Evolutionary conservation across 2,113 vertebrate genomes (phyloP).

Genomic region (Machaerirhynchus nigripectus): DNA sequence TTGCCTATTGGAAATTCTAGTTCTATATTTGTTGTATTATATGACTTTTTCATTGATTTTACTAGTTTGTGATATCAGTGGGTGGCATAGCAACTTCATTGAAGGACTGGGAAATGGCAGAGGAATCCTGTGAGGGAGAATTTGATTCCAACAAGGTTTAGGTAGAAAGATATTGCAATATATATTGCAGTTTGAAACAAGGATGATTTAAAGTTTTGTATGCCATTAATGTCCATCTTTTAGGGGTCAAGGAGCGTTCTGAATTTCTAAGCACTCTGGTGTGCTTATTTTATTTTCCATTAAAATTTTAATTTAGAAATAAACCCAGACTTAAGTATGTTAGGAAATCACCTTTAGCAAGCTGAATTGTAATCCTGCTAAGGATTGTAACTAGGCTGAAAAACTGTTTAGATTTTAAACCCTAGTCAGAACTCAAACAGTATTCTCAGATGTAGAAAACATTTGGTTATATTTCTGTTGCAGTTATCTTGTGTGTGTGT

Average conservation of each 20-base stretch:
- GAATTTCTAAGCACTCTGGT: constrained; percentile 33
- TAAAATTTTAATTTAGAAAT: constrained; percentile 55
- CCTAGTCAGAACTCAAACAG: neutral
- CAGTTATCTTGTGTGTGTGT: constrained; percentile 32
- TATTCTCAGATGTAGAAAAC: constrained; percentile 47
- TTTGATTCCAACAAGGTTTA: neutral
- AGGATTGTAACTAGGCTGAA: constrained; percentile 33
- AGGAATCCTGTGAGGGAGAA: neutral
- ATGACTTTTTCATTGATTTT: neutral
- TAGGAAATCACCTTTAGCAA: constrained; percentile 41
- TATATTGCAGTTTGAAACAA: neutral
- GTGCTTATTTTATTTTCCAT: constrained; percentile 26
- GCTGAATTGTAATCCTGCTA: constrained; percentile 42
- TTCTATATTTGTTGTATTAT: neutral
- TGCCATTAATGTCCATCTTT: constrained; percentile 30
- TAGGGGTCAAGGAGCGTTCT: constrained; percentile 29
- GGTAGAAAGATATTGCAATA: neutral
- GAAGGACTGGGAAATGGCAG: neutral
- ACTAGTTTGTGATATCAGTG: neutral
- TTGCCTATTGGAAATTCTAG: neutral
- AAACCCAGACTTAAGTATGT: constrained; percentile 26
- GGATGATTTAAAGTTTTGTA: constrained; percentile 35
- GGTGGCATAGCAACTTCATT: neutral
- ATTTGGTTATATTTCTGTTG: constrained; percentile 65
- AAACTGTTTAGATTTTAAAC: constrained; percentile 43